Base-by-base conservation (phyloP, 2,797 vertebrate species). In the Sparidentex hasta region DNA sequence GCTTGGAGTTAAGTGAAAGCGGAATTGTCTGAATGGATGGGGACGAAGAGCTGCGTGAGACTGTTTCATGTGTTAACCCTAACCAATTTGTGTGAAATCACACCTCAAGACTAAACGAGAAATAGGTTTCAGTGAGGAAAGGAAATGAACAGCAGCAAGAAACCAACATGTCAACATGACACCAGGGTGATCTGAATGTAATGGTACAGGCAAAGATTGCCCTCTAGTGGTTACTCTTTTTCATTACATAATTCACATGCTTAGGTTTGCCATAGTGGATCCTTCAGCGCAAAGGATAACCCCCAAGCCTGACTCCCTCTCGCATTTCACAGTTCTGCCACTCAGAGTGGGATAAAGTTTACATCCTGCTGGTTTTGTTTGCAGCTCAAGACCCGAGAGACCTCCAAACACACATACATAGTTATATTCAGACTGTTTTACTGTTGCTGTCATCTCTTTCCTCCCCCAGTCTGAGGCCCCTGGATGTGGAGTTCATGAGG, bases 401-500 rank as follows among this genome's bases (percentile, higher is more conserved):
- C 27, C 43, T 29, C 23, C 43, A 69, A 54, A 48, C 18, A 38
- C 44, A 50, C 17, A 21, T 16, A 7, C n/a, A 1, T 29, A 51
- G 11, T 55, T 23, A n/a, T 25, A 16, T 29, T 56, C n/a, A 44
- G 17, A 54, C 4, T n/a, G 55, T 65, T 50, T 46, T 27, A 14
- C 21, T 48, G 27, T 75, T 50, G 41, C 27, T 71, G 12, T 16
- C 29, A 0, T 86, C 11, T 81, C n/a, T 79, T 0, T 76, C 4
- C 20, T 23, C 41, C n/a, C 57, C 2, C 78, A 99, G 98, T 76
- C 96, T 99, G 55, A 93, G 98, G 80, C 97, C 97, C 8, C 85
- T 99, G 74, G 98, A 99, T 91, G 97, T 99, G 23, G 98, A 98
- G 92, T 99, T 99, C 93, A 99, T 99, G 98, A 96, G 96, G 65